phyloP scores from a whole-genome alignment of 2,113 vertebrate species.

The Sterrhoptilus dennistouni region DNA sequence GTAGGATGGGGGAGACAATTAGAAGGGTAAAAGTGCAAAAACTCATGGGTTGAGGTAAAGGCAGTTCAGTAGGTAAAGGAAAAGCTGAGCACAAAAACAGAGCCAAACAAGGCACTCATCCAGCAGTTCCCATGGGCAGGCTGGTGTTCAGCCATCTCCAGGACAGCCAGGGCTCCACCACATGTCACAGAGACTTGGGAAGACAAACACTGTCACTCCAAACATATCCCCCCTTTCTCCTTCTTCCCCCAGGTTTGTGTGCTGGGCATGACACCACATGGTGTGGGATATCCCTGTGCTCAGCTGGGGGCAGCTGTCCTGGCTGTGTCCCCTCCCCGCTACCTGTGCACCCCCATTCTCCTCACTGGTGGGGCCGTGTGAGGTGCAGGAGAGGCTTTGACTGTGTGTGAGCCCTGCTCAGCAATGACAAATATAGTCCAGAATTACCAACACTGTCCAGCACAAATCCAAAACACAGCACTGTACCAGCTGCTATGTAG shows the following conservation, averaged over 20 bases:
- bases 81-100: neutral
- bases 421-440: neutral
- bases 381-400: neutral
- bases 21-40: neutral
- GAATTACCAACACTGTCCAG: neutral
- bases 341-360: neutral
- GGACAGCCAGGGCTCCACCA: neutral
- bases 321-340: neutral
- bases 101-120: neutral
- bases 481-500: neutral
- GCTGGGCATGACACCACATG: neutral
- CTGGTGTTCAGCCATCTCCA: neutral
- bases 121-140: neutral
- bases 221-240: neutral
- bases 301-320: neutral
- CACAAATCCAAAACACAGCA: neutral
- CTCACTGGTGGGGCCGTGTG: fast-evolving
- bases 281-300: neutral
- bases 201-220: neutral
- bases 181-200: fast-evolving
- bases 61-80: neutral
- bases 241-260: neutral
- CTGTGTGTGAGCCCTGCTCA: neutral
- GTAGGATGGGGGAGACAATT: neutral
- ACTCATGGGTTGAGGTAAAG: neutral